Evolutionary conservation across 2,797 vertebrate species (phyloP).

Genomic region (Pachyuromys duprasi): DNA sequence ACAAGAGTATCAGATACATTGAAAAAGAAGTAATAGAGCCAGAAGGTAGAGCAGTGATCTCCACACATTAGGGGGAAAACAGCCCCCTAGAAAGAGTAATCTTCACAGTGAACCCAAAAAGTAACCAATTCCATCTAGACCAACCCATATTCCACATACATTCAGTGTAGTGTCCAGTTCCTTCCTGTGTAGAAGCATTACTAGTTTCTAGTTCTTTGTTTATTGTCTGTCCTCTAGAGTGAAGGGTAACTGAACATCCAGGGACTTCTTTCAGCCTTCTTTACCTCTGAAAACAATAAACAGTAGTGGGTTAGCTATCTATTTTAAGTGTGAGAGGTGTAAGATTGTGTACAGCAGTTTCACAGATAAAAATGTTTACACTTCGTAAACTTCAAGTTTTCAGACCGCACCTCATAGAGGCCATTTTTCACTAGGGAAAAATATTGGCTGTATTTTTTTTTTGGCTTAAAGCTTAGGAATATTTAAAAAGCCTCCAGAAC

Average conservation of each 20-base stretch:
- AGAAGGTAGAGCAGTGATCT: neutral
- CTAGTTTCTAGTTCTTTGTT: neutral
- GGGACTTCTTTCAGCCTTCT: neutral
- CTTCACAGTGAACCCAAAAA: neutral
- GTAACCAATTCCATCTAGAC: neutral
- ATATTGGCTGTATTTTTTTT: neutral
- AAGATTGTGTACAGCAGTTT: constrained; percentile 1
- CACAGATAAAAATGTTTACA: constrained; percentile 2
- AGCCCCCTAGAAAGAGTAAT: neutral
- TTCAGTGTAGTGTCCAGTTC: neutral
- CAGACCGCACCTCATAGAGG: neutral
- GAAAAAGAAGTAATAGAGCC: neutral
- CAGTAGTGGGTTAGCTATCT: neutral
- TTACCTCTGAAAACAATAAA: constrained; percentile 12
- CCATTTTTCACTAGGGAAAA: constrained; percentile 1
- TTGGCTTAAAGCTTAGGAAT: neutral
- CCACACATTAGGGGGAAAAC: neutral
- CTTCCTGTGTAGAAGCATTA: neutral
- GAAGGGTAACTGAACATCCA: neutral
- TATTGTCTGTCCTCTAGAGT: neutral
- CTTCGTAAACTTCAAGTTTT: neutral
- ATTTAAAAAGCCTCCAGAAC: neutral
- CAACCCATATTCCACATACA: neutral
- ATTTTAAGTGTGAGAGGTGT: neutral
- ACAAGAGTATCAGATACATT: neutral